These are phyloP conservation scores for Prinia subflava DNA, from an alignment of 2,113 vertebrate species.

Conservation along the genomic window DNA sequence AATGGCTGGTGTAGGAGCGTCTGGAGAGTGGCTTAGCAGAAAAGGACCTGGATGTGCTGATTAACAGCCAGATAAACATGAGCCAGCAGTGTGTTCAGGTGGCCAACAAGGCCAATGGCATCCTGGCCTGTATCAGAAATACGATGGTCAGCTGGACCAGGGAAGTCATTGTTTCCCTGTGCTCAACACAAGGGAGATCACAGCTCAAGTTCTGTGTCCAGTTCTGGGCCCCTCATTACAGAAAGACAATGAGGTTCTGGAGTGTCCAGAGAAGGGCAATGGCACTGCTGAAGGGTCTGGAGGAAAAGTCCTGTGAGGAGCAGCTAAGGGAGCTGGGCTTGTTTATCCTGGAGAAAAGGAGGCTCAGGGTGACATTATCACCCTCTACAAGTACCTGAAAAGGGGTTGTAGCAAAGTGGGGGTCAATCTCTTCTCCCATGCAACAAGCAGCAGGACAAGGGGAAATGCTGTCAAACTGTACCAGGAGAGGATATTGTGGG, in stretches of 20 bases:
- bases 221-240: neutral
- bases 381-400: neutral
- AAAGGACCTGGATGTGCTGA: neutral
- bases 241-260: neutral
- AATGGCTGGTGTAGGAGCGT: neutral
- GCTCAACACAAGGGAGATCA: neutral
- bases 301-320: neutral
- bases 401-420: neutral
- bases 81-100: accelerated
- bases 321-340: neutral
- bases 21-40: neutral
- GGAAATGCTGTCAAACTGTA: accelerated
- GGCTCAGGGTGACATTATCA: too few relatives aligned
- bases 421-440: accelerated
- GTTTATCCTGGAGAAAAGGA: neutral
- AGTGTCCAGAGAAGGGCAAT: neutral
- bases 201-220: neutral
- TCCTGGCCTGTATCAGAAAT: neutral
- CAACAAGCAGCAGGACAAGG: neutral
- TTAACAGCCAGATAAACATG: neutral
- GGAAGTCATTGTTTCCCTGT: neutral
- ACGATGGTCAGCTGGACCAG: neutral
- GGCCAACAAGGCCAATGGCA: neutral
- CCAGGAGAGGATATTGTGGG: neutral
- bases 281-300: neutral